These are phyloP conservation scores for Drosophila kurseongensis DNA, from an alignment of 1,140 invertebrate genomes.

Conservation along the genomic window DNA sequence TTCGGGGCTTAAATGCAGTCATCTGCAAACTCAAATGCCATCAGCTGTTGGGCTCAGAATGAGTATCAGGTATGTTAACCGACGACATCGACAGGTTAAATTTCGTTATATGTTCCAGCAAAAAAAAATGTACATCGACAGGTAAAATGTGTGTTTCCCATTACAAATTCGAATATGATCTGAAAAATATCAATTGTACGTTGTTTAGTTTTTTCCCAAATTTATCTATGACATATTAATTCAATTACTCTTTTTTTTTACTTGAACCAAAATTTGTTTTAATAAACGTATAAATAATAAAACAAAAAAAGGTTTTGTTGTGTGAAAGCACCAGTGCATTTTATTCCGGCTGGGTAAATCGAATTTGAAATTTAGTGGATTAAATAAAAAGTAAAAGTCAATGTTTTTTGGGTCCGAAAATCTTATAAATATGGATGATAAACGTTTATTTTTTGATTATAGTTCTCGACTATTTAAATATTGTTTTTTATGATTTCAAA, in stretches of 20 bases:
- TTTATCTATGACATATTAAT: not conserved
- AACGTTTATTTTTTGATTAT: no score
- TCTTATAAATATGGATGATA: no score
- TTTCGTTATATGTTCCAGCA: not conserved
- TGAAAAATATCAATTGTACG: not conserved
- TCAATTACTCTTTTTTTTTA: not conserved
- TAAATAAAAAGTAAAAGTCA: no score
- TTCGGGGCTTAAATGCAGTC: conserved; percentile 48
- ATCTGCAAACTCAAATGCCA: conserved; percentile 45
- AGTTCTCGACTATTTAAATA: no score
- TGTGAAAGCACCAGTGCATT: not conserved
- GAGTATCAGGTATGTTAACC: conserved; percentile 37
- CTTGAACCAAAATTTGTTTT: not conserved
- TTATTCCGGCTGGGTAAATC: no score
- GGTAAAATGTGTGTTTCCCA: not conserved
- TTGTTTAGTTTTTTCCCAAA: not conserved
- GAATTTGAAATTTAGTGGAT: no score
- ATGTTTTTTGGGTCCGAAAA: no score
- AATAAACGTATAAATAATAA: not conserved
- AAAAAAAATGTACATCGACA: not conserved
- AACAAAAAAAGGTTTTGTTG: not conserved
- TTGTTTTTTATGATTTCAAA: no score
- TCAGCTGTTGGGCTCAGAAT: conserved; percentile 8
- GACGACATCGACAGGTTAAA: conserved; percentile 3
- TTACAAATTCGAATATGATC: not conserved